A percentile compares a stretch with the other conserved stretches of the same genome.
Evolutionary conservation across 2,113 vertebrate genomes (phyloP).

Genomic region (Acanthochromis polyacanthus): DNA sequence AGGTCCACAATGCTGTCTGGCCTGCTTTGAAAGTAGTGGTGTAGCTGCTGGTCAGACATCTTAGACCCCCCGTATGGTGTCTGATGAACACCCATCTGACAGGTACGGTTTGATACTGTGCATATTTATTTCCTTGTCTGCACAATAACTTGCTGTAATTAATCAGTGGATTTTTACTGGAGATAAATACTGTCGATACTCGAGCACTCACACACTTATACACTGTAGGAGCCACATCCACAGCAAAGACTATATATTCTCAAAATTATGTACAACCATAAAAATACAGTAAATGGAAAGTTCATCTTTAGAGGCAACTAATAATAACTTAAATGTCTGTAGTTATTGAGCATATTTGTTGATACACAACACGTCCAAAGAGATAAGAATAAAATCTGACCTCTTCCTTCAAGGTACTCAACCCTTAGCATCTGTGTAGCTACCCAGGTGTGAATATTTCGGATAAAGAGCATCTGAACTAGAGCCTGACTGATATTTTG

Average conservation of each 20-base stretch:
- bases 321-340: no score
- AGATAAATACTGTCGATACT: background rate
- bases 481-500: no score
- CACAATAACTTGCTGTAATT: slow-evolving; percentile 13
- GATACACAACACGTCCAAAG: no score
- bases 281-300: no score
- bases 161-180: background rate
- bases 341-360: no score
- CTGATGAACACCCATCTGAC: background rate
- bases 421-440: no score
- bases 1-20: slow-evolving; percentile 22
- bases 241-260: background rate
- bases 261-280: background rate
- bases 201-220: background rate
- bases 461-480: no score
- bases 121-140: background rate
- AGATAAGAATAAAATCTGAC: no score
- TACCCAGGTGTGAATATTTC: no score
- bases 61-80: background rate
- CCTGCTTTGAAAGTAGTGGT: slow-evolving; percentile 22
- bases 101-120: background rate
- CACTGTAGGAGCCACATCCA: background rate
- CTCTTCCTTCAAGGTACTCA: no score
- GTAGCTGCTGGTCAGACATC: slow-evolving; percentile 29
- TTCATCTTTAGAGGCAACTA: no score